phyloP scores from a whole-genome alignment of 2,797 vertebrate species.

The Lateolabrax maculatus region DNA sequence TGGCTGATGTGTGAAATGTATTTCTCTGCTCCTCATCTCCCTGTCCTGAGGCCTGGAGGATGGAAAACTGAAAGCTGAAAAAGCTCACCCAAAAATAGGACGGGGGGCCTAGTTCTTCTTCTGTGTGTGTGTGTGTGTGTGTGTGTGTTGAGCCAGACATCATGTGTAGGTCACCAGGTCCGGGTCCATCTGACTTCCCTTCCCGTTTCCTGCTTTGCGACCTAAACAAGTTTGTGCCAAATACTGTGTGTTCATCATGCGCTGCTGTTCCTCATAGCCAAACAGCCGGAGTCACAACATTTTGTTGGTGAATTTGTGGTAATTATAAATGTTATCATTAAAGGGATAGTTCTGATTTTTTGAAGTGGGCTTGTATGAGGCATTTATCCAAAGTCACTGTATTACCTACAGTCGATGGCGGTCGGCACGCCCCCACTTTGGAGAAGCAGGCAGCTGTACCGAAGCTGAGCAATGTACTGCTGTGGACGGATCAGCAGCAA shows the following conservation, averaged over 20 bases:
- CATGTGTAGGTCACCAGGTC: slow-evolving; percentile 73
- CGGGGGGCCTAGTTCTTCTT: slow-evolving; percentile 47
- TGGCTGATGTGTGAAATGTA: slow-evolving; percentile 15
- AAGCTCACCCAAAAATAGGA: slow-evolving; percentile 58
- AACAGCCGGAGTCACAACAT: background rate
- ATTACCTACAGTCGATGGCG: too few species aligned
- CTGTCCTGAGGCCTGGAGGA: slow-evolving; percentile 21
- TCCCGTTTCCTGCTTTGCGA: slow-evolving; percentile 62
- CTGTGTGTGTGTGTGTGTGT: slow-evolving; percentile 16
- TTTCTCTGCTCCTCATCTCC: slow-evolving; percentile 22
- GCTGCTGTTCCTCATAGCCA: background rate
- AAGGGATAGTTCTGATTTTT: too few species aligned
- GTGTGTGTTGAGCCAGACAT: slow-evolving; percentile 23
- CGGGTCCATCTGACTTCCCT: slow-evolving; percentile 62
- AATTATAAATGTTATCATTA: background rate
- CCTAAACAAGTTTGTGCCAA: slow-evolving; percentile 19
- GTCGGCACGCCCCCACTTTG: too few species aligned
- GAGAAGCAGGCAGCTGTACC: too few species aligned
- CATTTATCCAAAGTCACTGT: too few species aligned
- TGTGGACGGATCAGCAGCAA: too few species aligned
- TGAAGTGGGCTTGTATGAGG: too few species aligned
- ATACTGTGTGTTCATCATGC: background rate
- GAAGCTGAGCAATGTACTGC: too few species aligned
- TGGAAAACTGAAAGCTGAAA: slow-evolving; percentile 41
- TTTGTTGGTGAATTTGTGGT: background rate